Evolutionary conservation across 2,888 invertebrate species (phyloP).

Genomic region (Patella caerulea): DNA sequence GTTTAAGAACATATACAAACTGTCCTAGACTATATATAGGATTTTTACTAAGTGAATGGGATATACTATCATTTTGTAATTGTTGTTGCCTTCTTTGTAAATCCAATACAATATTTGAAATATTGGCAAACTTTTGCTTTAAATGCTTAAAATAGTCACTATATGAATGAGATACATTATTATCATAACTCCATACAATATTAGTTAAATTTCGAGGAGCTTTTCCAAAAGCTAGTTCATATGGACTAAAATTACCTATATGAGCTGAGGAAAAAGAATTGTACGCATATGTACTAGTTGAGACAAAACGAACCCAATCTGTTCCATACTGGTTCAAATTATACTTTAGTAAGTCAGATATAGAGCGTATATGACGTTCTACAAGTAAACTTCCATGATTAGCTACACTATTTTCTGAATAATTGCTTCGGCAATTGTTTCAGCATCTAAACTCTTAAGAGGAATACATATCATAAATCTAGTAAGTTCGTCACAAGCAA

Average conservation of each 20-base stretch:
- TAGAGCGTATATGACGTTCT: too few relatives aligned
- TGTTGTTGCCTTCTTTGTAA: not conserved
- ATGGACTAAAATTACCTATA: not conserved
- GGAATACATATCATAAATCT: too few relatives aligned
- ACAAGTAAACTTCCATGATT: too few relatives aligned
- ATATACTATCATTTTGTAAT: constrained; percentile 4
- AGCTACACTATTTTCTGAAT: too few relatives aligned
- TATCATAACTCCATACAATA: not conserved
- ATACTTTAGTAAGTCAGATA: not conserved
- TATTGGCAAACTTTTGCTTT: not conserved
- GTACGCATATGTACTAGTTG: not conserved
- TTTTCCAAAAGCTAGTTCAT: not conserved
- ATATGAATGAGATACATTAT: constrained; percentile 1
- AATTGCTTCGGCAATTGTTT: too few relatives aligned
- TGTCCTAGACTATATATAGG: not conserved
- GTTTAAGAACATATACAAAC: not conserved
- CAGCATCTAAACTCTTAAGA: too few relatives aligned
- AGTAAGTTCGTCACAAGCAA: too few relatives aligned
- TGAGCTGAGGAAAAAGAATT: not conserved
- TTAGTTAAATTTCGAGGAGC: not conserved
- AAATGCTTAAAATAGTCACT: not conserved
- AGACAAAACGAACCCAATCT: not conserved
- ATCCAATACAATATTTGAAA: not conserved
- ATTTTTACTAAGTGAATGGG: not conserved
- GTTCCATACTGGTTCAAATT: constrained; percentile 1